Evolutionary conservation across 2,888 invertebrate genomes (phyloP), one percentile per base, ranked within the genome.

Genomic region (Tridacna crocea): DNA sequence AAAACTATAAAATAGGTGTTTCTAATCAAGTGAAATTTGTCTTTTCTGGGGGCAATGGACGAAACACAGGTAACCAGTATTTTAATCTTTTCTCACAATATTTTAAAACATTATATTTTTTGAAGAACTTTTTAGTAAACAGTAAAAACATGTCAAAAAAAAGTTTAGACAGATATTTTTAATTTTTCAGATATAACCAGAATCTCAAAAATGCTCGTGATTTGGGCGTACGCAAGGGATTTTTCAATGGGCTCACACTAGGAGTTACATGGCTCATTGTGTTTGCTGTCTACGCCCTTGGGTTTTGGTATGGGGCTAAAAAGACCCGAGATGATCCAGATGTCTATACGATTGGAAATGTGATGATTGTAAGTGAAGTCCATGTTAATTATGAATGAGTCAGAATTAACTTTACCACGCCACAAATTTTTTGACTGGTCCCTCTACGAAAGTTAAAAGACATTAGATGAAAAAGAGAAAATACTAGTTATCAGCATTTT

Each of bases 151-250:
- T n/a, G n/a, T n/a, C n/a, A n/a, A n/a, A n/a, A n/a, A n/a, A n/a
- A n/a, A n/a, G n/a, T n/a, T n/a, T n/a, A n/a, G n/a, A n/a, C n/a
- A n/a, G n/a, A n/a, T n/a, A n/a, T n/a, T n/a, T n/a, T n/a, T n/a
- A n/a, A n/a, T n/a, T n/a, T 66, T 70, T 22, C 84, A 96, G 97
- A 90, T 98, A 97, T 77, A 75, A 87, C 36, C 66, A 24, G 6
- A 91, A 93, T 72, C 88, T 95, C 47, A 80, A 81, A 1, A 92
- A 92, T 19, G 95, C 95, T 0, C 90, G 93, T 47, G 89, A 90
- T 24, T 88, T 91, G 13, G 95, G 95, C 47, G 90, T 95, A 8
- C 90, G 90, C 85, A 95, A 95, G 83, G 94, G 93, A 6, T 88
- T 94, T 22, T 91, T 93, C 26, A 92, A 93, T 79, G 95, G 95